Conservation (phyloP, 2,888 invertebrate species). For the Tetropium fuscum region DNA sequence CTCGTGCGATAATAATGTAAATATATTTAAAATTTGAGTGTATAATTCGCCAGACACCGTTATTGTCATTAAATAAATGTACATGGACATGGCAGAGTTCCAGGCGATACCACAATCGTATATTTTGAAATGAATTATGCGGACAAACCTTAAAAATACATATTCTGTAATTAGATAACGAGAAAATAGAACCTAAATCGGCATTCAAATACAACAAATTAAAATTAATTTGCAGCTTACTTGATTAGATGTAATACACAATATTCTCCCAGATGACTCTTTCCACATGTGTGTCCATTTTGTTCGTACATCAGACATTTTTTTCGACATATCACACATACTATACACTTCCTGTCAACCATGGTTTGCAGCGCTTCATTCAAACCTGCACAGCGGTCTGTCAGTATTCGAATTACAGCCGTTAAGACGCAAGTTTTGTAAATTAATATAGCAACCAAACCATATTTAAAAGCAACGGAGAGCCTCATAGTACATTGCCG, state of each 20-base stretch:
- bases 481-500: background rate
- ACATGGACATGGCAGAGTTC: background rate
- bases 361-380: background rate
- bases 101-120: background rate
- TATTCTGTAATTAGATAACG: background rate
- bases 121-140: background rate
- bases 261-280: background rate
- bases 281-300: background rate
- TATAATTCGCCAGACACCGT: background rate
- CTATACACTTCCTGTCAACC: background rate
- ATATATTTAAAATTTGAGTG: background rate
- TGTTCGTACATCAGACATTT: background rate
- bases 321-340: background rate
- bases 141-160: slow-evolving; percentile 6
- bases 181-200: background rate
- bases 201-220: background rate
- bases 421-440: background rate
- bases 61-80: background rate
- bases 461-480: background rate
- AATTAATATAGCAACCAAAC: background rate
- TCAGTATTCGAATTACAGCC: slow-evolving; percentile 4
- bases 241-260: slow-evolving; percentile 6
- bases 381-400: background rate
- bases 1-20: slow-evolving; percentile 4
- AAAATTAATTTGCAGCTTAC: background rate